Conservation (phyloP, 2,113 vertebrate species). For the Gorsachius goisagi region DNA sequence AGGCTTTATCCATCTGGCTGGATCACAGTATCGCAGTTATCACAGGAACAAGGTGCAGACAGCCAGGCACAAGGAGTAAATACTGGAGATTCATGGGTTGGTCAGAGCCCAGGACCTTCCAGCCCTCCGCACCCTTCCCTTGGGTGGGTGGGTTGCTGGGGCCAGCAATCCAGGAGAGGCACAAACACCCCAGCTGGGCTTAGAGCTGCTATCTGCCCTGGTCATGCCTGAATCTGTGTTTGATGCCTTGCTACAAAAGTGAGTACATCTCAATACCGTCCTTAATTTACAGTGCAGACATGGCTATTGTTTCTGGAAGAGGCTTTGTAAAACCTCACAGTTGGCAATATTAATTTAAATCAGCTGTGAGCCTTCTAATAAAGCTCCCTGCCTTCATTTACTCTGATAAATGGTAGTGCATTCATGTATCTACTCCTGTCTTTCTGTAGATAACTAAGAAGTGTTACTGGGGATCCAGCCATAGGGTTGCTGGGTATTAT, state of each 20-base stretch:
- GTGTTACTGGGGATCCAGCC: neutral
- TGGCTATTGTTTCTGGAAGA: neutral
- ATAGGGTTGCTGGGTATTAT: neutral
- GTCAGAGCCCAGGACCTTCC: neutral
- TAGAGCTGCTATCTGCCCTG: neutral
- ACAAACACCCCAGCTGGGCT: neutral
- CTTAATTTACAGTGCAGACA: neutral
- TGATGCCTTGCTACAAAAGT: neutral
- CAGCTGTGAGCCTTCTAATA: neutral
- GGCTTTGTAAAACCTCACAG: neutral
- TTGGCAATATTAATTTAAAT: constrained; percentile 27
- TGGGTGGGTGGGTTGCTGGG: no score
- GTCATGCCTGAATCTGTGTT: neutral
- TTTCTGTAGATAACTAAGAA: neutral
- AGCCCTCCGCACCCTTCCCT: no score
- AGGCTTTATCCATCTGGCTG: neutral
- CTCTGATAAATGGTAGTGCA: neutral
- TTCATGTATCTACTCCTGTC: neutral
- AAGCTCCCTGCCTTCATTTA: constrained; percentile 9
- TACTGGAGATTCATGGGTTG: accelerated
- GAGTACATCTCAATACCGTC: neutral
- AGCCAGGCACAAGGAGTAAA: neutral
- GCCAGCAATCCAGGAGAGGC: neutral
- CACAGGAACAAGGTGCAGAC: neutral
- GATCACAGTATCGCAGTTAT: neutral